A percentile compares a stretch with the other conserved stretches of the same genome.
Evolutionary conservation across 2,797 vertebrate species (phyloP).

Genomic region (Anniella stebbinsi): DNA sequence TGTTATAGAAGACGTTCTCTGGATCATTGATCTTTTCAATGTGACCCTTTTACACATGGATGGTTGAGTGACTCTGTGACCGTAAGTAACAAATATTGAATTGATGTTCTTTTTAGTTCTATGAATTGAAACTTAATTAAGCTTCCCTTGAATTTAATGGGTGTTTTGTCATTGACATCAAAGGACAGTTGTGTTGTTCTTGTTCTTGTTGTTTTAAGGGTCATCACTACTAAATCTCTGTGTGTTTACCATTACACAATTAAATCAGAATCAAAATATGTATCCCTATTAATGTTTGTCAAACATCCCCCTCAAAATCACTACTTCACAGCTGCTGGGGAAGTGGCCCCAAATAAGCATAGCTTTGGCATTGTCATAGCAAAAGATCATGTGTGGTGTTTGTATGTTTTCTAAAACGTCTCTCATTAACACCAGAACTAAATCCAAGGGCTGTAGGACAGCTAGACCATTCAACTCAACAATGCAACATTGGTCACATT

Average conservation of each 20-base stretch:
- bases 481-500: background rate
- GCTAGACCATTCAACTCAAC: too few species aligned
- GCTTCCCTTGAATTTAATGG: slow-evolving; percentile 13
- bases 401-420: background rate
- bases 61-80: slow-evolving; percentile 34
- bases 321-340: background rate
- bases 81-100: slow-evolving; percentile 55
- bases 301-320: background rate
- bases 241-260: slow-evolving; percentile 2
- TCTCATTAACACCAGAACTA: background rate
- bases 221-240: slow-evolving; percentile 24
- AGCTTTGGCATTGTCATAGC: background rate
- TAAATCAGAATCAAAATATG: background rate
- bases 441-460: background rate
- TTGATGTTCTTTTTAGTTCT: slow-evolving; percentile 37
- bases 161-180: slow-evolving; percentile 39
- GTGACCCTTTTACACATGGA: slow-evolving; percentile 45
- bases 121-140: slow-evolving; percentile 32
- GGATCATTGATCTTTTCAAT: slow-evolving; percentile 58
- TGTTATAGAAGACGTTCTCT: slow-evolving; percentile 1
- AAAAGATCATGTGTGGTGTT: background rate
- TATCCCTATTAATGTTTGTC: background rate
- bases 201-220: background rate
- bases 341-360: background rate
- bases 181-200: background rate